Evolutionary conservation across 2,797 vertebrate species (phyloP).

Genomic region (Sebastiscus tertius): DNA sequence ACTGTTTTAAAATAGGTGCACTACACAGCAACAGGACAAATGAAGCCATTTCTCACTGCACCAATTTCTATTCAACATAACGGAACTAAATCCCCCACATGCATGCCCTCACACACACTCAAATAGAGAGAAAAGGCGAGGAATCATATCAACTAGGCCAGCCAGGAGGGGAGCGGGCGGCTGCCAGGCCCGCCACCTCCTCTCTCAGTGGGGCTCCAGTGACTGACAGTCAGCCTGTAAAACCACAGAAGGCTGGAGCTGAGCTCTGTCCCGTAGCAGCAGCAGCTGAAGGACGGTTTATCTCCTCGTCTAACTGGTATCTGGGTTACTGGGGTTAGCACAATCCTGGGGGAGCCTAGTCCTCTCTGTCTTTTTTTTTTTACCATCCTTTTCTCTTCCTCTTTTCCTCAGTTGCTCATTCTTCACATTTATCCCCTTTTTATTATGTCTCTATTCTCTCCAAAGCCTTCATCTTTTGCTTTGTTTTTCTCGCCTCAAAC

Average conservation of each 20-base stretch:
- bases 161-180: conserved; percentile 27
- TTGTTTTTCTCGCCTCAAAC: conserved; percentile 3
- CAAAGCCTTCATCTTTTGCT: conserved; percentile 9
- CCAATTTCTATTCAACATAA: conserved; percentile 35
- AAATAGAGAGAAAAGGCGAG: conserved; percentile 8
- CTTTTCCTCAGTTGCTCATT: conserved; percentile 14
- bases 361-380: neutral
- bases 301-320: conserved; percentile 54
- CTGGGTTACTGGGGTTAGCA: conserved; percentile 70
- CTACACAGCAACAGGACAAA: neutral
- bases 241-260: conserved; percentile 47
- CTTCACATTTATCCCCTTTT: neutral
- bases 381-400: neutral
- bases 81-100: conserved; percentile 35
- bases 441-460: conserved; percentile 3
- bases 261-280: conserved; percentile 42
- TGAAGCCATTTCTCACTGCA: conserved; percentile 27
- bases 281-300: conserved; percentile 50
- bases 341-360: conserved; percentile 36
- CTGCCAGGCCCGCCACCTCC: conserved; percentile 48
- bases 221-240: conserved; percentile 55
- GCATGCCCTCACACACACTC: conserved; percentile 13
- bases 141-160: conserved; percentile 67
- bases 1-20: conserved; percentile 1
- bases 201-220: conserved; percentile 52